Base-by-base conservation (phyloP, 2,113 vertebrate species). In the Coracopsis vasa region DNA sequence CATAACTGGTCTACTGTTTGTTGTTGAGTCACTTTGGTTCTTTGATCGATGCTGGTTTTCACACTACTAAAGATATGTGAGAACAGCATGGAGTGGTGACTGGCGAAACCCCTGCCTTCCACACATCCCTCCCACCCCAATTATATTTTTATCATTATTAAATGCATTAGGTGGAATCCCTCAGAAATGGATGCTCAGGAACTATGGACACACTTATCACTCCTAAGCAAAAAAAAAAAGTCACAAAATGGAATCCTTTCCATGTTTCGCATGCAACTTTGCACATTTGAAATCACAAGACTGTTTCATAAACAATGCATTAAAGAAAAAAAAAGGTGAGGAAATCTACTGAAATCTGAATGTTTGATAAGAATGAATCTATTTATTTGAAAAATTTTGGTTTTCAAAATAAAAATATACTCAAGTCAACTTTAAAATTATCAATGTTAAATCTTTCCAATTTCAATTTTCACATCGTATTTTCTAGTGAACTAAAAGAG, bases 21-120 rank as follows among this genome's bases (percentile, higher is more conserved):
- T 48, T 71, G 73, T 72, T 24, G 18, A 84, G 24, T 74, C 27
- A n/a, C 60, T 85, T 28, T 13, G 6, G 17, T 58, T 35, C 79
- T 90, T 77, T 93, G 66, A 94, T 80, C 71, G n/a, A 7, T 31
- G 54, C 16, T 70, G 39, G 39, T 83, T 54, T 90, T 41, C 19
- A 21, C 11, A 13, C 0, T 18, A 1, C 41, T 48, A 75, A 37
- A 56, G 66, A 79, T 80, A 69, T 35, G 41, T 64, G 81, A 92
- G 41, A 74, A 28, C 13, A 70, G 23, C 31, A 9, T 18, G 58
- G 16, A 74, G 23, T 28, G 27, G 10, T 47, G 35, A 17, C 33
- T 51, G 35, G 28, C 27, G 80, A 54, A 90, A 62, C 5, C 19
- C 2, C 11, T n/a, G 9, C 5, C 16, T 73, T 11, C 56, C 56